These are phyloP conservation scores for Beroe forskalii DNA, from an alignment of 37 sponge, comb jelly and placozoan genomes.

Conservation along the genomic window DNA sequence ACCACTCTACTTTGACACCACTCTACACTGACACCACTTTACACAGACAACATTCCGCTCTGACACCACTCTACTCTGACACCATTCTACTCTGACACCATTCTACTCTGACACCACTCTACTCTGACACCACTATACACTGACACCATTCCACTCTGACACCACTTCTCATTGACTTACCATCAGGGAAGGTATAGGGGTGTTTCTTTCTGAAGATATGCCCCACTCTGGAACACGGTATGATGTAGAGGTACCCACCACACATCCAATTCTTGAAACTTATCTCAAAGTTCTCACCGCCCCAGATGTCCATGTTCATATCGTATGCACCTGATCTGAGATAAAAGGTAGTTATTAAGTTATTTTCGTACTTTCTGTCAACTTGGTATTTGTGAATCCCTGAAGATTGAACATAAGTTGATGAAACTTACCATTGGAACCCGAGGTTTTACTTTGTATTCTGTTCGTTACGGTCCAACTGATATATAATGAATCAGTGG, in stretches of 20 bases:
- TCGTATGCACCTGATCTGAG: slow-evolving; percentile 80
- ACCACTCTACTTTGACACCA: background rate
- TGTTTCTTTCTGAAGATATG: slow-evolving; percentile 97
- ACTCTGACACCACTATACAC: background rate
- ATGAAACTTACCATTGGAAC: too few species aligned
- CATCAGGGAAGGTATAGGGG: slow-evolving; percentile 94
- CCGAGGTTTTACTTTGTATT: too few species aligned
- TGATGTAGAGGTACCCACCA: slow-evolving; percentile 92
- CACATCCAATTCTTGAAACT: slow-evolving; percentile 97
- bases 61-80: background rate
- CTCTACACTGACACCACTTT: too few species aligned
- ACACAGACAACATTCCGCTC: background rate
- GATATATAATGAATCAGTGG: too few species aligned
- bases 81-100: too few species aligned
- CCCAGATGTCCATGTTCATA: slow-evolving; percentile 97
- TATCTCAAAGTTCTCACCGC: slow-evolving; percentile 99
- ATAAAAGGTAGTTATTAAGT: too few species aligned
- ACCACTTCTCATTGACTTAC: slow-evolving; percentile 71
- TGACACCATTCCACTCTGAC: background rate
- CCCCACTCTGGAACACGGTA: slow-evolving; percentile 97
- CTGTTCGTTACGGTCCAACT: too few species aligned
- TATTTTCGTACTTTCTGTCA: too few species aligned
- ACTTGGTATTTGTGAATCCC: too few species aligned
- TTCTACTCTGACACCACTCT: too few species aligned
- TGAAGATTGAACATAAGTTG: too few species aligned